Evolutionary conservation across 23 tunicate species (phyloP).

Genomic region (Clavelina lepadiformis): DNA sequence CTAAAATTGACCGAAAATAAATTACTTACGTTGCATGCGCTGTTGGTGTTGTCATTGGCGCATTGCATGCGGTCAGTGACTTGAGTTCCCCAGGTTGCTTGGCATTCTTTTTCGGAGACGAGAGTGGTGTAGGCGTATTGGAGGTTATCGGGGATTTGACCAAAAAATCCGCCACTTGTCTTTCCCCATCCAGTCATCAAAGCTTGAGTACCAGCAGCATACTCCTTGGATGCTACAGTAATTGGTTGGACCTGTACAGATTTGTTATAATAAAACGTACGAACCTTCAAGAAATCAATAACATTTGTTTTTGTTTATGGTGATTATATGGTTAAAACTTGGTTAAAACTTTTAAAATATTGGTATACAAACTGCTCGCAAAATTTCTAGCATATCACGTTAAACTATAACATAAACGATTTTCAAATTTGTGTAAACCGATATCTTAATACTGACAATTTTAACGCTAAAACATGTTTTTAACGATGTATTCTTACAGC

Average conservation of each 20-base stretch:
- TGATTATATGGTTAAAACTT: no score
- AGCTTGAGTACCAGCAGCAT: conserved; percentile 28
- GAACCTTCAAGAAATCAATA: no score
- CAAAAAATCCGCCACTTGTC: conserved; percentile 26
- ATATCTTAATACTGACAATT: not conserved
- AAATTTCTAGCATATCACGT: no score
- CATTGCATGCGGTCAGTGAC: conserved; percentile 50
- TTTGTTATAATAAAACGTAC: not conserved
- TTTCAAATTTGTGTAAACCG: not conserved
- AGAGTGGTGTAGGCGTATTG: conserved; percentile 31
- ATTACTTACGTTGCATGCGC: conserved; percentile 56
- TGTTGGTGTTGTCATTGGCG: conserved; percentile 32
- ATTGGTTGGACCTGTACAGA: conserved; percentile 3
- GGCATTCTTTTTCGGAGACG: conserved; percentile 27
- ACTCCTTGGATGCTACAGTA: conserved; percentile 6
- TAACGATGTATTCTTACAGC: conserved; percentile 7
- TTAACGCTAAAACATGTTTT: not conserved
- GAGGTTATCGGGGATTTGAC: conserved; percentile 24
- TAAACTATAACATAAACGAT: no score
- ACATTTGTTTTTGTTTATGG: no score
- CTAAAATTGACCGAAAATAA: no score
- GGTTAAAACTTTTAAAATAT: no score
- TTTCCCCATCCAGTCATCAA: conserved; percentile 37
- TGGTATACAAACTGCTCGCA: no score
- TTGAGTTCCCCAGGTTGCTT: conserved; percentile 28